Conservation (phyloP, 2,888 invertebrate species). For the Cosmopolites sordidus region DNA sequence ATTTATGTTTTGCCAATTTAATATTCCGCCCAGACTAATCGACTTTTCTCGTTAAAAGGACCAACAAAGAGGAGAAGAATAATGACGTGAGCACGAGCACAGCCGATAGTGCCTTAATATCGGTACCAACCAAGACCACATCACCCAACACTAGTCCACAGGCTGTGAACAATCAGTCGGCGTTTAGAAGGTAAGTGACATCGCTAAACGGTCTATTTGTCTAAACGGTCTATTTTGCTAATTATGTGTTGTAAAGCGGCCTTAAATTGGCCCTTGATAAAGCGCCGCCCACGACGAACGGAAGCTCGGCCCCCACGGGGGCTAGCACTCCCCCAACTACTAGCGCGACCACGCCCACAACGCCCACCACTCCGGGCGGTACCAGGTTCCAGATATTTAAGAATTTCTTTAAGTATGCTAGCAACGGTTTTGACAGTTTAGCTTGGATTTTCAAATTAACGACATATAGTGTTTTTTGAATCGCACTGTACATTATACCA, state of each 20-base stretch:
- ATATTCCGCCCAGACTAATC: no score
- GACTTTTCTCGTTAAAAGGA: background rate
- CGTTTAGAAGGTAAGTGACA: slow-evolving; percentile 24
- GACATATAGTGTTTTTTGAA: background rate
- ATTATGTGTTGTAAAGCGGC: slow-evolving; percentile 32
- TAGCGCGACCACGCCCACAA: slow-evolving; percentile 52
- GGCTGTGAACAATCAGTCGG: slow-evolving; percentile 18
- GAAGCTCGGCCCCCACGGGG: slow-evolving; percentile 58
- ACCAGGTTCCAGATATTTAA: slow-evolving; percentile 88
- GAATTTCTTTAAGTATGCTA: slow-evolving; percentile 91
- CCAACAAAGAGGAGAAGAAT: slow-evolving; percentile 14
- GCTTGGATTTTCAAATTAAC: background rate
- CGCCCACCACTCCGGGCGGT: slow-evolving; percentile 55
- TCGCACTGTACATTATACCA: background rate
- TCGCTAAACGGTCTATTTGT: background rate
- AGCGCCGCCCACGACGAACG: slow-evolving; percentile 44
- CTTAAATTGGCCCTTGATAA: slow-evolving; percentile 43
- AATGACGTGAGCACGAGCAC: slow-evolving; percentile 19
- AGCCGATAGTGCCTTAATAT: slow-evolving; percentile 8
- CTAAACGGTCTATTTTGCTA: background rate
- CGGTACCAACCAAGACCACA: slow-evolving; percentile 18
- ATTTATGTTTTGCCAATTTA: no score
- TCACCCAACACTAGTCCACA: slow-evolving; percentile 18
- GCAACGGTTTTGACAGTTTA: slow-evolving; percentile 8
- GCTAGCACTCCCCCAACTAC: slow-evolving; percentile 41